Percentiles rank a stretch among this genome's conserved stretches.
Conservation (phyloP, 1,140 invertebrate genomes). For the Cyclargus thomasi region DNA sequence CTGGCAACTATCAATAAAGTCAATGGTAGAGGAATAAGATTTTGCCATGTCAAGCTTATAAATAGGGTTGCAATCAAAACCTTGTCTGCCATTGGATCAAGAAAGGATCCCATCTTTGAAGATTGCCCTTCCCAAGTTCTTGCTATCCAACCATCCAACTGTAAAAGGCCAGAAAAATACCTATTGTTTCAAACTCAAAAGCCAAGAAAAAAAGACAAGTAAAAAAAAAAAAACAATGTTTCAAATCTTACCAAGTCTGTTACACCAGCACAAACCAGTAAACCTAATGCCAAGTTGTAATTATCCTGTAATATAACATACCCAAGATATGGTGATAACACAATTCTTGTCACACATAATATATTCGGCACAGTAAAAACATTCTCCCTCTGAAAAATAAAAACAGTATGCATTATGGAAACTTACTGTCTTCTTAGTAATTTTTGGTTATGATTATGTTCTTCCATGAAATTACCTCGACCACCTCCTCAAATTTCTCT, state of each 20-base stretch:
- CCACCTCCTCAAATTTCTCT: slow-evolving; percentile 81
- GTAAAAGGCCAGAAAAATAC: slow-evolving; percentile 34
- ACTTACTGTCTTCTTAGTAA: neutral
- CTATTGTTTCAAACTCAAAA: too few species aligned
- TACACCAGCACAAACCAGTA: slow-evolving; percentile 86
- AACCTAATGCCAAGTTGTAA: slow-evolving; percentile 82
- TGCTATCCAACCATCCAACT: slow-evolving; percentile 97
- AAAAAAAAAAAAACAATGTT: neutral
- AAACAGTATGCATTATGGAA: slow-evolving; percentile 12
- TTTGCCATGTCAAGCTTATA: slow-evolving; percentile 88
- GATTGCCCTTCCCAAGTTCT: slow-evolving; percentile 92
- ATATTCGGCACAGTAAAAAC: slow-evolving; percentile 95
- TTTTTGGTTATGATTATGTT: neutral
- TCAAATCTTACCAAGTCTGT: slow-evolving; percentile 85
- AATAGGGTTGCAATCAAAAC: slow-evolving; percentile 92
- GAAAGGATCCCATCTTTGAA: slow-evolving; percentile 93
- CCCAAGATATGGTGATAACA: slow-evolving; percentile 89
- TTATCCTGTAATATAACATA: slow-evolving; percentile 87
- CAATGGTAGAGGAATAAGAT: slow-evolving; percentile 90
- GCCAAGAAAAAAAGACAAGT: too few species aligned
- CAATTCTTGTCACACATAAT: slow-evolving; percentile 88
- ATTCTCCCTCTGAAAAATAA: slow-evolving; percentile 85
- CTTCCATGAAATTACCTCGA: slow-evolving; percentile 71
- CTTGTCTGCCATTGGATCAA: slow-evolving; percentile 99
- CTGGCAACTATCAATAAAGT: slow-evolving; percentile 88